Evolutionary conservation across 2,797 vertebrate genomes (phyloP), one percentile per base, ranked within the genome.

Genomic region (Microcaecilia unicolor): DNA sequence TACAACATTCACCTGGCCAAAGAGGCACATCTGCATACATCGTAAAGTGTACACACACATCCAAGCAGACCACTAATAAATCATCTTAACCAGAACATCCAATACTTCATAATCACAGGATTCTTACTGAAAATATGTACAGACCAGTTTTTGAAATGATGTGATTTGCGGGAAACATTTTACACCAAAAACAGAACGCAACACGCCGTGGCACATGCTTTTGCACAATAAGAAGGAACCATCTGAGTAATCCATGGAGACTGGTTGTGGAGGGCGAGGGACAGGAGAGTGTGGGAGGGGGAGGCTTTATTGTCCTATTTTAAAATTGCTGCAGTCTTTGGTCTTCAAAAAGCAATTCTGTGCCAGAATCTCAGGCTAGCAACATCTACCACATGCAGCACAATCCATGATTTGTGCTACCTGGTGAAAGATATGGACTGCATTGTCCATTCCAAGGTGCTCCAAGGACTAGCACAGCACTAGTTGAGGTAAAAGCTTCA

Each of bases 31-130:
- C 46, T 36, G 19, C 41, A 67, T n/a, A n/a, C n/a, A 53, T 50
- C n/a, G n/a, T n/a, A n/a, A n/a, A n/a, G n/a, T n/a, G n/a, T n/a
- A 47, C 50, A 17, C 26, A 44, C 43, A 26, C 43, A 52, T 41
- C 57, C 65, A 56, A 58, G 61, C 68, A 52, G 36, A 25, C 60
- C 54, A 58, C 52, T 62, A 15, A 70, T 58, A 71, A 64, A 70
- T 67, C 76, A 54, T 61, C 79, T 80, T 77, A 83, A 76, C 80
- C 80, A 83, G 69, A 80, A 71, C 78, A 71, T 75, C 83, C 59
- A 78, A 27, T n/a, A n/a, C 44, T 60, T 70, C 54, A 70, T 67
- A 79, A 81, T 83, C 83, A 83, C 80, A 83, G 55, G 54, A 58
- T 46, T 49, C 58, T 51, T 38, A 43, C 34, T 25, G 57, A 42